phyloP scores from a whole-genome alignment of 1,140 invertebrate species.

The Caerostris darwini region DNA sequence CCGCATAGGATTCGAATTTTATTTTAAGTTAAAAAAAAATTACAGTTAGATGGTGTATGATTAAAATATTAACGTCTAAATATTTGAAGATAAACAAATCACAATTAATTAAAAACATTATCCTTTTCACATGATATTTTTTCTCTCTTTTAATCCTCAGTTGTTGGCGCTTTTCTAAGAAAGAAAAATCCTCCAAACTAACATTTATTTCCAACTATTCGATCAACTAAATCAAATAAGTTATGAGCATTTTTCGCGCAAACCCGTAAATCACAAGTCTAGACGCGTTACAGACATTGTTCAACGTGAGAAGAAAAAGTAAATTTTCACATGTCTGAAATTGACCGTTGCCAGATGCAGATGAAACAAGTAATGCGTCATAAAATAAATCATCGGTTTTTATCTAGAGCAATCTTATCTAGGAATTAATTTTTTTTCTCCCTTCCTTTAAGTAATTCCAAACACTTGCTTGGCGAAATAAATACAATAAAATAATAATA shows the following conservation, averaged over 20 bases:
- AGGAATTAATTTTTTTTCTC: too few species aligned
- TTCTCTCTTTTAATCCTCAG: background rate
- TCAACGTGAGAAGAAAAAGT: background rate
- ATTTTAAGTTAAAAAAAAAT: too few species aligned
- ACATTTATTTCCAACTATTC: background rate
- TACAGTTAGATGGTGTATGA: too few species aligned
- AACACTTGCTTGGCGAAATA: too few species aligned
- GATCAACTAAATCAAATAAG: slow-evolving; percentile 80
- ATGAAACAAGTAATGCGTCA: background rate
- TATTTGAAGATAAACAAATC: background rate
- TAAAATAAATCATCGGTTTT: background rate
- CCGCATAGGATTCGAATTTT: too few species aligned
- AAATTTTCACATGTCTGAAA: background rate
- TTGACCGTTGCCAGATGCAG: background rate
- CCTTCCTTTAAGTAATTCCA: too few species aligned
- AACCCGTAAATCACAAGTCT: background rate
- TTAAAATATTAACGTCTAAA: background rate
- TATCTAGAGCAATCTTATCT: too few species aligned
- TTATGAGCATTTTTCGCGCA: background rate
- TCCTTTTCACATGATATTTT: background rate
- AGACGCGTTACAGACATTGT: background rate
- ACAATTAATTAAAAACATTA: background rate
- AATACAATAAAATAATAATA: too few species aligned
- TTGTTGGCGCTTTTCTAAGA: background rate
- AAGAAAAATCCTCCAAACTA: slow-evolving; percentile 79